These are phyloP conservation scores for Paraplagusia blochii DNA, from an alignment of 2,113 vertebrate genomes.

Conservation along the genomic window DNA sequence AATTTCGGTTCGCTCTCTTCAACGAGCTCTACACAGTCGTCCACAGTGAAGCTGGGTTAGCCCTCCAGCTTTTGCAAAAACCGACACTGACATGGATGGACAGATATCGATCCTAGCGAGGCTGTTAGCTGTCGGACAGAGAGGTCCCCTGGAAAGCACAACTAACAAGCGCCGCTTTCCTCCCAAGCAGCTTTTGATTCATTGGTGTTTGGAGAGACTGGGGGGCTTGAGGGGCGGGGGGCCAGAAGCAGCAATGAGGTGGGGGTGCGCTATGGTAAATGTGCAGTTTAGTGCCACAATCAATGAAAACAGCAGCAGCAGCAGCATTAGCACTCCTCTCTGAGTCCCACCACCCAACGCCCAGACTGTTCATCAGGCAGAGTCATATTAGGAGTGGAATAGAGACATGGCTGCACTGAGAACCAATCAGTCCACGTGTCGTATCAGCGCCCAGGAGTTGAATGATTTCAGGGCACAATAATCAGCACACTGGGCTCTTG, in stretches of 20 bases:
- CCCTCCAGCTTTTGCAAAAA: slow-evolving; percentile 36
- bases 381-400: slow-evolving; percentile 44
- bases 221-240: no score
- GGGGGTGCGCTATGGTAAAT: slow-evolving; percentile 52
- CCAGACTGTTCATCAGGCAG: slow-evolving; percentile 2
- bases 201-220: slow-evolving; percentile 37
- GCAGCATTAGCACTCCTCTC: slow-evolving; percentile 27
- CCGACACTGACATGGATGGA: slow-evolving; percentile 42
- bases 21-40: no score
- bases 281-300: slow-evolving; percentile 62
- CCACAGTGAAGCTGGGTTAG: slow-evolving; percentile 24
- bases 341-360: slow-evolving; percentile 7
- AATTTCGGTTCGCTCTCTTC: no score
- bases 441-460: slow-evolving; percentile 45
- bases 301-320: slow-evolving; percentile 53
- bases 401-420: slow-evolving; percentile 41
- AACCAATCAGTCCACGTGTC: slow-evolving; percentile 53
- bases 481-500: slow-evolving; percentile 22
- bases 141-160: slow-evolving; percentile 55
- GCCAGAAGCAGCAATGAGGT: no score
- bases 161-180: slow-evolving; percentile 58
- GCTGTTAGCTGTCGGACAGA: slow-evolving; percentile 58
- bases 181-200: slow-evolving; percentile 63
- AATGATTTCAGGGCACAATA: slow-evolving; percentile 52
- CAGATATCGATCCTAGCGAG: slow-evolving; percentile 63